These are phyloP conservation scores for Spisula subtruncata DNA, from an alignment of 2,888 invertebrate genomes.

Conservation along the genomic window DNA sequence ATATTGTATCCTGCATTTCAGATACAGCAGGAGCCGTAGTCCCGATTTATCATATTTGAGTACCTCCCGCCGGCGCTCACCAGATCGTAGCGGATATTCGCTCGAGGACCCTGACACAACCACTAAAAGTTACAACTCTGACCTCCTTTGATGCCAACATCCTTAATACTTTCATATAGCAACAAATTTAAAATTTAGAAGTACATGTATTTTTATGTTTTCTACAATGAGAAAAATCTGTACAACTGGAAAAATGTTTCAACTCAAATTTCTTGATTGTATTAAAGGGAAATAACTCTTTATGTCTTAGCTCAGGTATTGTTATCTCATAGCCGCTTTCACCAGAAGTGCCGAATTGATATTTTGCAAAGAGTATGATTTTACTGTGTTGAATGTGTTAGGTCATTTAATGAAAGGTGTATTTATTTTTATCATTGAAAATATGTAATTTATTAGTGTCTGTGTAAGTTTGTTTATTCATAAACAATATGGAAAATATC, in stretches of 20 bases:
- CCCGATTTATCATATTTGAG: slow-evolving; percentile 76
- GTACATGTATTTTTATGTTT: background rate
- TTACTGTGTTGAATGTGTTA: slow-evolving; percentile 3
- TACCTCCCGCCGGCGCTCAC: slow-evolving; percentile 74
- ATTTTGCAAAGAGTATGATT: slow-evolving; percentile 14
- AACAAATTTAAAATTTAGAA: slow-evolving; percentile 22
- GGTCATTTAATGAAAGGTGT: background rate
- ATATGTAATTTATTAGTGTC: slow-evolving; percentile 21
- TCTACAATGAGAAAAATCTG: background rate
- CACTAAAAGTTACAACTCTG: slow-evolving; percentile 74
- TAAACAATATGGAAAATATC: slow-evolving; percentile 8
- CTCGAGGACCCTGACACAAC: slow-evolving; percentile 76
- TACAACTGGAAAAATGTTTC: background rate
- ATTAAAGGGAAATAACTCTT: slow-evolving; percentile 10
- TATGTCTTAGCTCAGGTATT: slow-evolving; percentile 26
- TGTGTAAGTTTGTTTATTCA: background rate
- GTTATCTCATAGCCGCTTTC: background rate
- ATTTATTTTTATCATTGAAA: slow-evolving; percentile 26
- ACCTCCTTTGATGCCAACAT: slow-evolving; percentile 73
- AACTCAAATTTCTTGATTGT: too few species aligned
- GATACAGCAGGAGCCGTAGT: slow-evolving; percentile 78
- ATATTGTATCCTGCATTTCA: slow-evolving; percentile 35
- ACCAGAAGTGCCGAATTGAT: slow-evolving; percentile 53
- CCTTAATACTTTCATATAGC: slow-evolving; percentile 4
- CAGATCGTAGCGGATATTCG: slow-evolving; percentile 76